Evolutionary conservation across 1,140 invertebrate genomes (phyloP).

Genomic region (Drosophila ambigua): DNA sequence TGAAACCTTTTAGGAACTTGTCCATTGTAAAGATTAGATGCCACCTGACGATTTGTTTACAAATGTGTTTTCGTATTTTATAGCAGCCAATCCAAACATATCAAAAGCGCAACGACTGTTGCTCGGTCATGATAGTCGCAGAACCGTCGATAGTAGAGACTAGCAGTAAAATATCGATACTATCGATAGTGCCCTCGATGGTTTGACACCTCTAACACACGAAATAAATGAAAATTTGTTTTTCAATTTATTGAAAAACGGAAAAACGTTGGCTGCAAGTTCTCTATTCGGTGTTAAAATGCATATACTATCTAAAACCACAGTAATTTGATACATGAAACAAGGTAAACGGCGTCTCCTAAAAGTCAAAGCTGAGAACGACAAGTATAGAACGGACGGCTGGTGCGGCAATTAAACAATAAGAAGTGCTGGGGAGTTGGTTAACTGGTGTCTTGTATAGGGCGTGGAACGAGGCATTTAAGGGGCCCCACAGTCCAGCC

Average conservation of each 20-base stretch:
- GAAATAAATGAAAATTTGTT: conserved; percentile 35
- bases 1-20: too few relatives aligned
- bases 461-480: conserved; percentile 63
- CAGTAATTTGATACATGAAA: conserved; percentile 65
- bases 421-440: conserved; percentile 33
- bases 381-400: conserved; percentile 6
- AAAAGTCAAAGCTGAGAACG: conserved; percentile 62
- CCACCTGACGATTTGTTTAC: too few relatives aligned
- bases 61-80: too few relatives aligned
- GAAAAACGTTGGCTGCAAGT: conserved; percentile 18
- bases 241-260: conserved; percentile 39
- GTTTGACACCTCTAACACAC: too few relatives aligned
- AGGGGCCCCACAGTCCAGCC: background rate
- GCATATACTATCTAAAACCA: conserved; percentile 23
- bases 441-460: conserved; percentile 46
- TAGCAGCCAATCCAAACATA: too few relatives aligned
- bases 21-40: too few relatives aligned
- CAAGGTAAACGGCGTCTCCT: conserved; percentile 59
- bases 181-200: too few relatives aligned
- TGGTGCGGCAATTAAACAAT: conserved; percentile 67
- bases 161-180: too few relatives aligned
- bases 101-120: too few relatives aligned
- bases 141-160: too few relatives aligned
- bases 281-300: conserved; percentile 23
- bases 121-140: too few relatives aligned